Evolutionary conservation across 2,113 vertebrate species (phyloP), one percentile per base, ranked within the genome.

Genomic region (Motacilla tschutschensis): DNA sequence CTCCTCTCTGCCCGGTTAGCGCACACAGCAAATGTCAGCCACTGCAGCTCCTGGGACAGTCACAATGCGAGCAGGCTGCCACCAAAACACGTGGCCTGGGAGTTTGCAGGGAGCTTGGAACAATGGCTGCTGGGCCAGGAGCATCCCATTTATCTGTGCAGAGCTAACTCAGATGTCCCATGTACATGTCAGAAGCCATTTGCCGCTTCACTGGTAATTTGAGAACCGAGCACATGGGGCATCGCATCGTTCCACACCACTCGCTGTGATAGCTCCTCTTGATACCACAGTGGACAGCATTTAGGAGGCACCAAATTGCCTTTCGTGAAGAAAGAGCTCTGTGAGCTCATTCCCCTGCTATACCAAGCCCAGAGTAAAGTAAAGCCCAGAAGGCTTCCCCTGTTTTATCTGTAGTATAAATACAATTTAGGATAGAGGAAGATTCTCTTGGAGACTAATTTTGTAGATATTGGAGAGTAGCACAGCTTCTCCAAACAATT

Each of bases 21-120:
- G 1, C 4, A 2, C 4, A 3, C 4, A 38, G 14, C 20, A 6
- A 54, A 20, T 2, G 0, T 1, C 2, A 3, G 47, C 35, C 58
- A 1, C 7, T 2, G 6, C 50, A 35, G 28, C n/a, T 48, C 73
- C 26, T 3, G 44, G 73, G 58, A 41, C 51, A 59, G 70, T 1
- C 2, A 26, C 4, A 46, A n/a, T 11, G 57, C 1, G 0, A 89
- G 43, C 47, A 31, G 44, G 36, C 28, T 57, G 48, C 3, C n/a
- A 20, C 31, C 22, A 41, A 55, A 80, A 43, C 33, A 43, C 0
- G 0, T 12, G 25, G 43, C 21, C 26, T 40, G 44, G 47, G 69
- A 53, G 35, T 18, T 22, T 38, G 48, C 70, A 71, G 81, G 41
- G 55, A 83, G 62, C 82, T 31, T 2, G n/a, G 22, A 71, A 48